These are phyloP conservation scores for Penelope pileata DNA, from an alignment of 2,113 vertebrate species.

Conservation along the genomic window DNA sequence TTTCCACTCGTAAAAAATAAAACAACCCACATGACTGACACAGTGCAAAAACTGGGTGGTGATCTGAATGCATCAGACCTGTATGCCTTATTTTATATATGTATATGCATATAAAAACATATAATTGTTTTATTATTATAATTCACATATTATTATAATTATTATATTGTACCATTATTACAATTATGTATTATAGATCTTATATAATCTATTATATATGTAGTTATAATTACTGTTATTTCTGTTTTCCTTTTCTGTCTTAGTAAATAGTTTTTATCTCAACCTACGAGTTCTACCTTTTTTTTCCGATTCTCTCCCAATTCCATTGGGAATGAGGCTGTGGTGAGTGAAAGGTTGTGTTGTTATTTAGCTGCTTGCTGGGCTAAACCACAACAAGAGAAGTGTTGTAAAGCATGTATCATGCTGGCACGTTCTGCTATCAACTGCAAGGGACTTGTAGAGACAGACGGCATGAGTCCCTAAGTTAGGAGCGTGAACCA, in stretches of 20 bases:
- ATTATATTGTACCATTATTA: too few relatives aligned
- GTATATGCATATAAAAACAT: too few relatives aligned
- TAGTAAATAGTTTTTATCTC: too few relatives aligned
- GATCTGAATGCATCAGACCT: not conserved
- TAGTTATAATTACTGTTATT: too few relatives aligned
- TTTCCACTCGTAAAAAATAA: not conserved
- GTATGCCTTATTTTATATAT: too few relatives aligned
- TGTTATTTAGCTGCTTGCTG: not conserved
- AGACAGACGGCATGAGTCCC: not conserved
- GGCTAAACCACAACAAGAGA: not conserved
- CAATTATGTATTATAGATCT: too few relatives aligned
- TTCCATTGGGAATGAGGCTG: not conserved
- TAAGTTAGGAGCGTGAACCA: not conserved
- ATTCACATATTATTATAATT: too few relatives aligned
- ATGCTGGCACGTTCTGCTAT: not conserved
- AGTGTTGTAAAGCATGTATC: not conserved
- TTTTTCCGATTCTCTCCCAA: too few relatives aligned
- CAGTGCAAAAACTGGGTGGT: accelerated
- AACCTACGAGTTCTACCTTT: too few relatives aligned
- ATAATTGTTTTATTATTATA: too few relatives aligned
- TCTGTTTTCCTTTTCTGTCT: too few relatives aligned
- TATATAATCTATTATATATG: too few relatives aligned
- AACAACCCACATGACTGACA: not conserved
- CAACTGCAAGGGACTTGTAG: not conserved
- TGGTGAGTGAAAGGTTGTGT: not conserved